Percentiles rank a stretch among this genome's conserved stretches.
These are phyloP conservation scores for Colostygia pectinataria DNA, from an alignment of 2,888 invertebrate species.

Conservation along the genomic window DNA sequence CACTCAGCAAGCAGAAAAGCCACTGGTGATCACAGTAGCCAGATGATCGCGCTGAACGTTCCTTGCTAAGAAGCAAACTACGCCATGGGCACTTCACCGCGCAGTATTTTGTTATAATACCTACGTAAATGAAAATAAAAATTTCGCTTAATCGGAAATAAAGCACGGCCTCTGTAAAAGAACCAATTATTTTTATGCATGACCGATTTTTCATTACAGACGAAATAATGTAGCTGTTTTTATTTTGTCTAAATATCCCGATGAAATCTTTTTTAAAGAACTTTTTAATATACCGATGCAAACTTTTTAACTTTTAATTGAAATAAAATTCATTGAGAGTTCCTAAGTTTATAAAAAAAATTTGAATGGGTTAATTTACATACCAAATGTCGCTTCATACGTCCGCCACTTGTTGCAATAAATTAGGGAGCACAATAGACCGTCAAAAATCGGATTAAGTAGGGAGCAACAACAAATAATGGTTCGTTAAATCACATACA, in stretches of 20 bases:
- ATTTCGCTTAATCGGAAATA: constrained; percentile 60
- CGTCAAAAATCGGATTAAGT: constrained; percentile 65
- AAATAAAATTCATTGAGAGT: constrained; percentile 9
- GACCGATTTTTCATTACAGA: constrained; percentile 66
- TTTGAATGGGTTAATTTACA: constrained; percentile 29
- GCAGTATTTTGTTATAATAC: background rate
- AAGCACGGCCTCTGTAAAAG: constrained; percentile 57
- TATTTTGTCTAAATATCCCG: constrained; percentile 27
- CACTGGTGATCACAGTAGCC: no score
- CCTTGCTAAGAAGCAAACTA: no score
- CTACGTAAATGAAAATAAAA: constrained; percentile 31
- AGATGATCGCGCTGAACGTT: no score
- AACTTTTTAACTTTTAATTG: constrained; percentile 25
- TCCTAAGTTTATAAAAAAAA: constrained; percentile 18
- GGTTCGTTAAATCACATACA: constrained; percentile 73
- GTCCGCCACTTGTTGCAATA: constrained; percentile 50
- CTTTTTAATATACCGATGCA: no score
- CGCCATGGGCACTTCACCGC: no score
- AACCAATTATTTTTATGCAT: constrained; percentile 78
- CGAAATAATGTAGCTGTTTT: constrained; percentile 62
- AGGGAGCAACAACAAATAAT: constrained; percentile 69
- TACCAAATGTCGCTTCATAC: constrained; percentile 25
- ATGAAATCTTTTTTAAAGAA: no score
- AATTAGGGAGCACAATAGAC: constrained; percentile 59
- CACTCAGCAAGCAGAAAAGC: no score